These are phyloP conservation scores for Caretta caretta DNA, from an alignment of 2,113 vertebrate species.

Conservation along the genomic window DNA sequence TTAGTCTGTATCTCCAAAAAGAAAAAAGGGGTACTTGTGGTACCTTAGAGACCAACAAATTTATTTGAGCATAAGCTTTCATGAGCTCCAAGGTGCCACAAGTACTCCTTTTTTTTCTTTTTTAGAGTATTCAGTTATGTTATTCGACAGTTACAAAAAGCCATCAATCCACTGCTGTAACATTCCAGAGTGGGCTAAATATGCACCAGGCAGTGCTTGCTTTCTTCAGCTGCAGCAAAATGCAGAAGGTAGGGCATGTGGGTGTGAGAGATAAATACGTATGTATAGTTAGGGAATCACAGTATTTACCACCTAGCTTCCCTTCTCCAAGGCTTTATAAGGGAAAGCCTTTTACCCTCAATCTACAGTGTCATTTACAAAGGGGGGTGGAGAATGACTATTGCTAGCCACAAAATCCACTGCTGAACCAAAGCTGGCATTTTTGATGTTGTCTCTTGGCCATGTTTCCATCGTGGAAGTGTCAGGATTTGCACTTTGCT, in stretches of 20 bases:
- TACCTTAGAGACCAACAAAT: too few relatives aligned
- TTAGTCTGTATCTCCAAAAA: too few relatives aligned
- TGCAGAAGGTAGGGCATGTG: neutral
- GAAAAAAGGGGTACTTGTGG: too few relatives aligned
- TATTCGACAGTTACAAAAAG: neutral
- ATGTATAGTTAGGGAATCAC: neutral
- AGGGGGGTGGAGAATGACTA: neutral
- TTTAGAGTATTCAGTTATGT: neutral
- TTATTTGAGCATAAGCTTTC: too few relatives aligned
- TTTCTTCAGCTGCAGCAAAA: neutral
- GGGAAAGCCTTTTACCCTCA: neutral
- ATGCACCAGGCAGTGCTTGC: neutral
- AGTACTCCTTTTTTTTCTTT: too few relatives aligned
- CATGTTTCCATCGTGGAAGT: constrained; percentile 37
- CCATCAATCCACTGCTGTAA: neutral
- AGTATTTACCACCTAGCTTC: neutral
- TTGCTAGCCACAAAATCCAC: neutral
- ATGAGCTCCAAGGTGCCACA: too few relatives aligned
- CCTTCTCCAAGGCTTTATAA: accelerated
- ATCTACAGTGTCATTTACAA: neutral
- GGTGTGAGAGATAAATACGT: neutral
- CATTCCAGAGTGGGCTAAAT: neutral
- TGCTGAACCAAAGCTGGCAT: constrained; percentile 66
- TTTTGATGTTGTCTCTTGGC: constrained; percentile 11
- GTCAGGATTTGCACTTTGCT: constrained; percentile 62